Evolutionary conservation across 2,888 invertebrate species (phyloP).

Genomic region (Heteropelma amictum): DNA sequence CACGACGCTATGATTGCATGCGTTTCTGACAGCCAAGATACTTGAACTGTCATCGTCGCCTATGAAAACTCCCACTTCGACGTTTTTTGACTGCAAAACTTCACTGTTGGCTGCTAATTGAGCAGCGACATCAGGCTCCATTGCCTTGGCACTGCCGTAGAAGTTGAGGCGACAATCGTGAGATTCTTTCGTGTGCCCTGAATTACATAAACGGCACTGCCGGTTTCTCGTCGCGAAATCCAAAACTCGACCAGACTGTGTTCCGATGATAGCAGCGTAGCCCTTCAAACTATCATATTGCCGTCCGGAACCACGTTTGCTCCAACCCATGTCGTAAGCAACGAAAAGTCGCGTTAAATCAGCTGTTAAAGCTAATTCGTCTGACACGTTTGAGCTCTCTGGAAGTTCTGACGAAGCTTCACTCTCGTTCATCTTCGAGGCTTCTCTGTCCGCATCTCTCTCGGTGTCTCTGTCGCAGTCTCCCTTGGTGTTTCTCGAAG

Average conservation of each 20-base stretch:
- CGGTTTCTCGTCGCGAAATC: constrained; percentile 41
- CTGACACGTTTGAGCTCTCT: neutral
- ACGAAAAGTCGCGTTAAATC: constrained; percentile 22
- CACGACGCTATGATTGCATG: constrained; percentile 36
- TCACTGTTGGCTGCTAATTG: too few relatives aligned
- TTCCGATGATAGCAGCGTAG: constrained; percentile 38
- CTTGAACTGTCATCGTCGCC: constrained; percentile 47
- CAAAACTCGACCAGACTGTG: constrained; percentile 25
- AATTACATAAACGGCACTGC: constrained; percentile 41
- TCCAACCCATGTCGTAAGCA: constrained; percentile 48
- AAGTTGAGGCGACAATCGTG: constrained; percentile 58
- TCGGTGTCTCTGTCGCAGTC: too few relatives aligned
- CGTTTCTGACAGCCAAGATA: constrained; percentile 34
- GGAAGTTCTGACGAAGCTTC: neutral
- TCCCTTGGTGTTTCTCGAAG: too few relatives aligned
- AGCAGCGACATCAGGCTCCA: constrained; percentile 48
- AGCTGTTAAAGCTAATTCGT: neutral
- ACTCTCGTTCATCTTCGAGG: too few relatives aligned
- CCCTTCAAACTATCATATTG: constrained; percentile 51
- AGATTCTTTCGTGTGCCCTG: constrained; percentile 12
- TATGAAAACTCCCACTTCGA: too few relatives aligned
- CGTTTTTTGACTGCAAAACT: too few relatives aligned
- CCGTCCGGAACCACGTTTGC: constrained; percentile 37
- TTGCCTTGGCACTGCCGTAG: too few relatives aligned
- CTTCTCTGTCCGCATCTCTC: too few relatives aligned